A percentile compares a stretch with the other conserved stretches of the same genome.
phyloP scores from a whole-genome alignment of 2,797 vertebrate species.

The Tapera naevia region DNA sequence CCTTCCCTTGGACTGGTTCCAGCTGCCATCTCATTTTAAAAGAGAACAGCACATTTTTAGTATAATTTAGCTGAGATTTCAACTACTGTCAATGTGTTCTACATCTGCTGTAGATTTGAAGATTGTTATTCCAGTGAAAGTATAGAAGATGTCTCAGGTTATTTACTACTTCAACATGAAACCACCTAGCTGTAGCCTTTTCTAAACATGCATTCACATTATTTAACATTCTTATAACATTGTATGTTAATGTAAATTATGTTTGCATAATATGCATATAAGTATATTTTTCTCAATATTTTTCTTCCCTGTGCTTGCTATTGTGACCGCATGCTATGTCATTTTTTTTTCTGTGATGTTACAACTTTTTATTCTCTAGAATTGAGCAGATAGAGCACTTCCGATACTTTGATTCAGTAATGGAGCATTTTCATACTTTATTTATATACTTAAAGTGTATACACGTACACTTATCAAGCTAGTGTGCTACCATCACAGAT shows the following conservation, averaged over 20 bases:
- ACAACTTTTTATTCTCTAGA: constrained; percentile 72
- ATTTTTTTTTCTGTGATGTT: constrained; percentile 71
- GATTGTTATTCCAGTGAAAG: constrained; percentile 65
- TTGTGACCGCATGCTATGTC: constrained; percentile 78
- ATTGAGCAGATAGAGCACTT: constrained; percentile 63
- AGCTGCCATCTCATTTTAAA: constrained; percentile 61
- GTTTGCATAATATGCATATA: constrained; percentile 81
- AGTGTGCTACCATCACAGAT: constrained; percentile 70
- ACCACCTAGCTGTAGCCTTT: constrained; percentile 67
- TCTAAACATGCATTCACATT: constrained; percentile 63
- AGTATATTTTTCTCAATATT: constrained; percentile 76
- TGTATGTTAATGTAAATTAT: constrained; percentile 80
- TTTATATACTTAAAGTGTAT: constrained; percentile 67
- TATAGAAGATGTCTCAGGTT: constrained; percentile 75
- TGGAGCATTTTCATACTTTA: constrained; percentile 72
- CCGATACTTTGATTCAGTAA: constrained; percentile 67
- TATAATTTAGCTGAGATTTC: constrained; percentile 55
- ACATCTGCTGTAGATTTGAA: constrained; percentile 56
- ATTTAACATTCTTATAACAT: constrained; percentile 73
- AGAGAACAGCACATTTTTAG: constrained; percentile 58
- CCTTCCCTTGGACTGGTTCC: constrained; percentile 68
- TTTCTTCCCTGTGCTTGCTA: constrained; percentile 75
- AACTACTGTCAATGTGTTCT: constrained; percentile 48
- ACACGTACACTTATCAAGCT: constrained; percentile 58
- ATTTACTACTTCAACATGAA: constrained; percentile 74